phyloP scores from a whole-genome alignment of 1,140 invertebrate species.

The Drosophila hydei region DNA sequence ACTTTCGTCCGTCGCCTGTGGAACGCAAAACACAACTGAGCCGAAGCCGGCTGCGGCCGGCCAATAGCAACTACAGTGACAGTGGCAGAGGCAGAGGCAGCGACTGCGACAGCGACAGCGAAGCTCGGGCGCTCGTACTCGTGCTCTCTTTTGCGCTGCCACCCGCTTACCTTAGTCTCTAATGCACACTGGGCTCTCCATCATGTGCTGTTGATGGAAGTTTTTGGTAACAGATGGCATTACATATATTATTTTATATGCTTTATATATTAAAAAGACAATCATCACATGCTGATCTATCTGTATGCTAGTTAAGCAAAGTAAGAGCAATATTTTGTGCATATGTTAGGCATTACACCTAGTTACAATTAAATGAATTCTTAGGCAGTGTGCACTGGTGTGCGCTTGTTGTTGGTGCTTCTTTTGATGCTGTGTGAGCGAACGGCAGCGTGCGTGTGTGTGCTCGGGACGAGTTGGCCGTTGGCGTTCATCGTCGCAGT shows the following conservation, averaged over 20 bases:
- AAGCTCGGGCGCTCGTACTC: conserved; percentile 18
- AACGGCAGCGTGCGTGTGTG: conserved; percentile 31
- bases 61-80: conserved; percentile 8
- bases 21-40: conserved; percentile 55
- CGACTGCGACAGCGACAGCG: conserved; percentile 13
- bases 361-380: conserved; percentile 4
- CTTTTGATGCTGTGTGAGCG: conserved; percentile 37
- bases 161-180: conserved; percentile 25
- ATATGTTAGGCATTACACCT: background rate
- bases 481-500: conserved; percentile 18
- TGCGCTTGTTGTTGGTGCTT: conserved; percentile 8
- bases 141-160: conserved; percentile 26
- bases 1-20: conserved; percentile 53
- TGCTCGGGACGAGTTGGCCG: conserved; percentile 47
- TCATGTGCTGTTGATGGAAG: background rate
- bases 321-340: background rate
- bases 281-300: background rate
- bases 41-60: conserved; percentile 36
- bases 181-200: conserved; percentile 16
- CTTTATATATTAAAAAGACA: background rate
- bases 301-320: background rate
- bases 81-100: conserved; percentile 10
- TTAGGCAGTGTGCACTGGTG: conserved; percentile 23
- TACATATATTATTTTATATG: background rate
- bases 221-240: background rate